These are phyloP conservation scores for Pangasianodon hypophthalmus DNA, from an alignment of 2,113 vertebrate species.

Conservation along the genomic window DNA sequence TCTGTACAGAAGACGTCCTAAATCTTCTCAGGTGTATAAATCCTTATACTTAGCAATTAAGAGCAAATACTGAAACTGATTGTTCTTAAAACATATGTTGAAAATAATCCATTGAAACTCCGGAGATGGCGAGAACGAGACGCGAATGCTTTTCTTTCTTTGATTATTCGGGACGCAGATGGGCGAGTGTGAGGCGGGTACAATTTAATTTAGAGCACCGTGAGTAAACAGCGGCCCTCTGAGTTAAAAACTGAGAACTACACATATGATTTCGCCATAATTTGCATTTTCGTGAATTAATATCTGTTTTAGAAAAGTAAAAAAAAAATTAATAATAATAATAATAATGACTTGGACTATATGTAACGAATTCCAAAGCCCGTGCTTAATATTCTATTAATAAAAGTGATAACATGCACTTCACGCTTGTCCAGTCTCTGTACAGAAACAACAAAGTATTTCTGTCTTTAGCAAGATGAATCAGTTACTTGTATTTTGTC, in stretches of 20 bases:
- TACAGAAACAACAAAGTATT: background rate
- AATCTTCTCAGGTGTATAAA: background rate
- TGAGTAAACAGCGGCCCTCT: conserved; percentile 50
- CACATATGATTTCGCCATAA: conserved; percentile 8
- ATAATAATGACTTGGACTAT: background rate
- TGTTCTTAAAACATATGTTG: conserved; percentile 14
- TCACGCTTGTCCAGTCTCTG: background rate
- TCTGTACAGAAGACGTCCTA: background rate
- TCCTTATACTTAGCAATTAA: conserved; percentile 39
- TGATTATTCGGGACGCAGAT: background rate
- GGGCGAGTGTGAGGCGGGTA: conserved; percentile 3
- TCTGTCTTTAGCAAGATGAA: background rate
- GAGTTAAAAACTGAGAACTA: conserved; percentile 33
- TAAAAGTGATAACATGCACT: background rate
- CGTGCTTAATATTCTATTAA: background rate
- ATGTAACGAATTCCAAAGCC: background rate
- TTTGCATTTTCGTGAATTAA: background rate
- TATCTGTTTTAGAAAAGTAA: background rate
- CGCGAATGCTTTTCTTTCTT: background rate
- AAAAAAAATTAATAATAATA: no score
- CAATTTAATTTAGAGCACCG: background rate
- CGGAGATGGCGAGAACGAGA: conserved; percentile 22
- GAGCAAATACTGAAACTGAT: conserved; percentile 31
- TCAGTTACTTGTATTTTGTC: background rate
- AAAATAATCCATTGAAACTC: conserved; percentile 58